A percentile compares a stretch with the other conserved stretches of the same genome.
These are phyloP conservation scores for Sialis fuliginosa DNA, from an alignment of 2,888 invertebrate species.

Conservation along the genomic window DNA sequence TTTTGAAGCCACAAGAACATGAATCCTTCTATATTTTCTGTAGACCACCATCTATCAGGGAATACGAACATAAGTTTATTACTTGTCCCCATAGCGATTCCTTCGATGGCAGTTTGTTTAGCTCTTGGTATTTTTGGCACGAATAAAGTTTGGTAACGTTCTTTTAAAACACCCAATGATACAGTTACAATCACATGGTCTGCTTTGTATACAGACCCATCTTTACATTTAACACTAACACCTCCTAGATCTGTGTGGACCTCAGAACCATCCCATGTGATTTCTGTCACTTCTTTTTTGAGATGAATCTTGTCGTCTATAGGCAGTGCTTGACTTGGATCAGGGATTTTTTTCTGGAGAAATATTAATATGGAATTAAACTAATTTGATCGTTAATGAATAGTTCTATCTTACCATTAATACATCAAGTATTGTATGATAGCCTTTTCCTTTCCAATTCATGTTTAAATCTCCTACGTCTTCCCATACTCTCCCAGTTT, in stretches of 20 bases:
- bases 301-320: constrained; percentile 25
- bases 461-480: not conserved
- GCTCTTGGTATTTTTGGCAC: constrained; percentile 33
- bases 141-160: constrained; percentile 33
- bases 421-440: not conserved
- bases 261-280: constrained; percentile 16
- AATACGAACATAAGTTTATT: constrained; percentile 56
- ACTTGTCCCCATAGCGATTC: constrained; percentile 41
- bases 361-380: not conserved
- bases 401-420: not conserved
- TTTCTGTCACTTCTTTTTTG: constrained; percentile 33
- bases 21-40: constrained; percentile 5
- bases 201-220: constrained; percentile 34
- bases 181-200: constrained; percentile 48
- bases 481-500: no score
- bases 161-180: constrained; percentile 49
- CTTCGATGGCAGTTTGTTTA: constrained; percentile 38
- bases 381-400: not conserved
- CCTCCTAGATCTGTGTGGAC: constrained; percentile 18
- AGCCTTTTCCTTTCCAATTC: not conserved
- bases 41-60: constrained; percentile 44
- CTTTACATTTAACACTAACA: constrained; percentile 32
- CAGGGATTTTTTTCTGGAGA: constrained; percentile 31
- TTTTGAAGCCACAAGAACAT: not conserved
- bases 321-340: constrained; percentile 24